A percentile compares a stretch with the other conserved stretches of the same genome.
These are phyloP conservation scores for Cygnus olor DNA, from an alignment of 2,797 vertebrate genomes.

Conservation along the genomic window DNA sequence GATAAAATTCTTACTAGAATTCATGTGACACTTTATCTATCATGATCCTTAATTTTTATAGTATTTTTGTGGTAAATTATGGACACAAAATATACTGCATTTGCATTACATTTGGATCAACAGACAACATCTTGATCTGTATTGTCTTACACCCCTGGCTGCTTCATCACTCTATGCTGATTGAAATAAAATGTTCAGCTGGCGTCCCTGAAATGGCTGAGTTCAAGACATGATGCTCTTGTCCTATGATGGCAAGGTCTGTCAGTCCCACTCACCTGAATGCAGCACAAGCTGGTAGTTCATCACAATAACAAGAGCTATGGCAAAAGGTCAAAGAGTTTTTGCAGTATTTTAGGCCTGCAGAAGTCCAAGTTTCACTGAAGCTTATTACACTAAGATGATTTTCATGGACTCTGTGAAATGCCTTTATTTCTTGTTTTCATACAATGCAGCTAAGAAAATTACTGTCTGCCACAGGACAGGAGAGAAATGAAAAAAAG, in stretches of 20 bases:
- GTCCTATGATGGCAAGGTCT: neutral
- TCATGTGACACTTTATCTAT: neutral
- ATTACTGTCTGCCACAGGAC: neutral
- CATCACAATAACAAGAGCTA: neutral
- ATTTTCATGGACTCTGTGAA: neutral
- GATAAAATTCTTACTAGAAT: neutral
- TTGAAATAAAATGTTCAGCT: neutral
- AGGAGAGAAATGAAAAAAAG: neutral
- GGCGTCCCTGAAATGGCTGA: rapidly evolving
- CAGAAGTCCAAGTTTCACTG: neutral
- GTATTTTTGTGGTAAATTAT: neutral
- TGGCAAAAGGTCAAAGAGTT: neutral
- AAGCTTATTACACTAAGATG: neutral
- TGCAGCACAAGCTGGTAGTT: neutral
- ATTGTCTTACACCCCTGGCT: neutral
- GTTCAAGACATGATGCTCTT: neutral
- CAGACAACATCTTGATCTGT: rapidly evolving
- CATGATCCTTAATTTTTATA: neutral
- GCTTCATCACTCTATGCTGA: neutral
- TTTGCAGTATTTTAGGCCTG: neutral
- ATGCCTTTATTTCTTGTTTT: neutral
- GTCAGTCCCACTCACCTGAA: neutral
- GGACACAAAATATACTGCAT: neutral
- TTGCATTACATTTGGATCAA: rapidly evolving
- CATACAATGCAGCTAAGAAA: neutral